Conservation (phyloP, 2,888 invertebrate species). For the Leptinotarsa peninsularis region DNA sequence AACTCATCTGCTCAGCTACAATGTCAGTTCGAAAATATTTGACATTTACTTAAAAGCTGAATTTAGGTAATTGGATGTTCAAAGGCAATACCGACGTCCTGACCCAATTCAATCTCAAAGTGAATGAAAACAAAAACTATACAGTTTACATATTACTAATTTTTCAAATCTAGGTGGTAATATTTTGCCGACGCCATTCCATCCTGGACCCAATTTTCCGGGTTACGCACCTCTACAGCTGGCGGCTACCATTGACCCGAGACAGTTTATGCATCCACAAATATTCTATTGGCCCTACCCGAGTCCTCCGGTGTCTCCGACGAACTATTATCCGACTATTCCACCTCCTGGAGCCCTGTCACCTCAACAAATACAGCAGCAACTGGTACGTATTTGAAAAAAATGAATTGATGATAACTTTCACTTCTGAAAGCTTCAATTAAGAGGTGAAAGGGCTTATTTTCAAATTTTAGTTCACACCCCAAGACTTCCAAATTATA, state of each 20-base stretch:
- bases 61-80: no score
- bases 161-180: conserved; percentile 68
- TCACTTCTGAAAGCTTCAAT: no score
- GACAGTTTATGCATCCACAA: conserved; percentile 67
- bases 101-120: no score
- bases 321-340: conserved; percentile 82
- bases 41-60: no score
- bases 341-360: conserved; percentile 61
- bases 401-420: no score
- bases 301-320: conserved; percentile 93
- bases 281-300: conserved; percentile 95
- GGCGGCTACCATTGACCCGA: conserved; percentile 62
- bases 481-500: no score
- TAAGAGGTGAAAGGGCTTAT: no score
- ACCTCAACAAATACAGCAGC: conserved; percentile 62
- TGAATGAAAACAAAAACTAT: background rate
- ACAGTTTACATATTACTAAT: background rate
- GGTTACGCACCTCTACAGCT: conserved; percentile 63
- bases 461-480: no score
- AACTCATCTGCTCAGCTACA: no score
- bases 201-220: conserved; percentile 61
- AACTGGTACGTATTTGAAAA: conserved; percentile 45
- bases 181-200: conserved; percentile 68
- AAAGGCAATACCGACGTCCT: no score
- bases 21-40: no score